Evolutionary conservation across 2,888 invertebrate species (phyloP).

Genomic region (Limnephilus lunatus): DNA sequence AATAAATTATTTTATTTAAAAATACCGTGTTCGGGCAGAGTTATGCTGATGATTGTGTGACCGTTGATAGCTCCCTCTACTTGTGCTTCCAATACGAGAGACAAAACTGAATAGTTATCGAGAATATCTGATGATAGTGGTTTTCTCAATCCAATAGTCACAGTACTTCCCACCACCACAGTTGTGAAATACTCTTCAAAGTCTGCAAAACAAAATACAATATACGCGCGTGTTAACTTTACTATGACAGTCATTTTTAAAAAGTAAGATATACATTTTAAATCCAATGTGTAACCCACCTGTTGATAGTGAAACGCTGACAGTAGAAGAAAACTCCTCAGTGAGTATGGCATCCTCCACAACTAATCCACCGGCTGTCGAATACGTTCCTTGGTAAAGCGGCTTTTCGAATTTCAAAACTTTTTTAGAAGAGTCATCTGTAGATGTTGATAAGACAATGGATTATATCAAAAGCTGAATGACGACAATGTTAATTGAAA

Average conservation of each 20-base stretch:
- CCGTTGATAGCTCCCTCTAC: conserved; percentile 60
- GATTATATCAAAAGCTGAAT: neutral
- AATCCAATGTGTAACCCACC: neutral
- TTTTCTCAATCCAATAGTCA: neutral
- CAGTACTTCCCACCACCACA: neutral
- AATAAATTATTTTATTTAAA: neutral
- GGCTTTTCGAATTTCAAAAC: conserved; percentile 50
- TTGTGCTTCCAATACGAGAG: conserved; percentile 64
- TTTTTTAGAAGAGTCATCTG: neutral
- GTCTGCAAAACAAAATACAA: neutral
- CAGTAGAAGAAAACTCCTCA: neutral
- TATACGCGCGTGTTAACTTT: neutral
- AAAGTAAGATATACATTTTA: too few species aligned
- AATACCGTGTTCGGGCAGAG: conserved; percentile 59
- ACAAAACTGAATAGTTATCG: conserved; percentile 51
- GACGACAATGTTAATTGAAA: neutral
- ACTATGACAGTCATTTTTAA: neutral
- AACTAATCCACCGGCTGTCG: neutral
- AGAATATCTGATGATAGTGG: conserved; percentile 61
- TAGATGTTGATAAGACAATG: neutral
- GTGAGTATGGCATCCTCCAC: neutral
- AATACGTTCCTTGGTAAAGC: conserved; percentile 44
- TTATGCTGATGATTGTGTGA: conserved; percentile 61
- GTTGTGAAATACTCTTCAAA: neutral
- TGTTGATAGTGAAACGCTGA: conserved; percentile 18